Evolutionary conservation across 2,888 invertebrate species (phyloP).

Genomic region (Ophioninae sp.): DNA sequence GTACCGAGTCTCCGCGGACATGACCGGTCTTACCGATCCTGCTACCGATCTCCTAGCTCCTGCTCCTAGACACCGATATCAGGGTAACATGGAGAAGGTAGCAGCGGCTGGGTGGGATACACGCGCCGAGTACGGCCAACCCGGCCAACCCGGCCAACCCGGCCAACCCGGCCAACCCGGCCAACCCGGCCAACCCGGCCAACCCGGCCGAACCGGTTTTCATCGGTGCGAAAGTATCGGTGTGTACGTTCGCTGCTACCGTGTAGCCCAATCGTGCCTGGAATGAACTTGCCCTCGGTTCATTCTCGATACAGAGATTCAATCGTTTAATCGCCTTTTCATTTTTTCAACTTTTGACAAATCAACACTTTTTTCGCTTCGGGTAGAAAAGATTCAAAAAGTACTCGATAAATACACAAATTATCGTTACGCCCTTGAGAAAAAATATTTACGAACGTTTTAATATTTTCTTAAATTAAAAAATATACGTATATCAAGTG

Average conservation of each 20-base stretch:
- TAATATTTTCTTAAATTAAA: too few species aligned
- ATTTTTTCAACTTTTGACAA: background rate
- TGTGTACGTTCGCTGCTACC: constrained; percentile 23
- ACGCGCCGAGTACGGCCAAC: constrained; percentile 55
- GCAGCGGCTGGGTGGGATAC: constrained; percentile 62
- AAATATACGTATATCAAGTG: too few species aligned
- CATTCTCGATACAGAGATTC: background rate
- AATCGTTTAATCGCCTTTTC: background rate
- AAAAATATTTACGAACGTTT: too few species aligned
- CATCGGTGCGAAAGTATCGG: constrained; percentile 30
- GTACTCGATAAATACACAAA: too few species aligned
- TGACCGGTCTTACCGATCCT: constrained; percentile 61
- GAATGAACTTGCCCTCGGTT: constrained; percentile 25
- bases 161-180: constrained; percentile 57
- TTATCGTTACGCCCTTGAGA: too few species aligned
- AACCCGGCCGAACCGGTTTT: constrained; percentile 60
- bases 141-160: too few species aligned
- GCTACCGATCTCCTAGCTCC: constrained; percentile 71
- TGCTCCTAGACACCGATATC: constrained; percentile 73
- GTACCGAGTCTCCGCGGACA: constrained; percentile 21
- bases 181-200: background rate
- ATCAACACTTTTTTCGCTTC: background rate
- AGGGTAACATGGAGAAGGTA: constrained; percentile 71
- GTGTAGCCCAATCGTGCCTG: constrained; percentile 34
- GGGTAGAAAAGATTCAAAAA: too few species aligned